These are phyloP conservation scores for Perca flavescens DNA, from an alignment of 2,113 vertebrate genomes.

Conservation along the genomic window DNA sequence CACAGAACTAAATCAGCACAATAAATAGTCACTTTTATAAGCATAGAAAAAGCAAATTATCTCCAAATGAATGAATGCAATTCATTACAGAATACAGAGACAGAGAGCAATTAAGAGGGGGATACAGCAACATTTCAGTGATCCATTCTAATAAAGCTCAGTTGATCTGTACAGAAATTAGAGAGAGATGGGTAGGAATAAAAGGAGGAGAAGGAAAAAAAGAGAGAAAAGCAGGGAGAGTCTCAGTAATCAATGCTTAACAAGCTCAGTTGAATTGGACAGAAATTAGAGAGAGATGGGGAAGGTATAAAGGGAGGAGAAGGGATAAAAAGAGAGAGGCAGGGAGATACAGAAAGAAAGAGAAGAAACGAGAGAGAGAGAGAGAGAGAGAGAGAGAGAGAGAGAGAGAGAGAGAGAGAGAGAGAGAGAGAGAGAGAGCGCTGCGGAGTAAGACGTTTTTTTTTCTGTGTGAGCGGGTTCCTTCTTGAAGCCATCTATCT, in stretches of 20 bases:
- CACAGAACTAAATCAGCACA: neutral
- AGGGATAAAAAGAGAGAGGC: neutral
- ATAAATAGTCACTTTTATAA: neutral
- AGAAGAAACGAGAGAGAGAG: neutral
- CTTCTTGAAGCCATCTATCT: neutral
- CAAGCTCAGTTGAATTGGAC: too few species aligned
- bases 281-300: too few species aligned
- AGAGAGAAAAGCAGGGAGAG: neutral
- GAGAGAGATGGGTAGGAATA: neutral
- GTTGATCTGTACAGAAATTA: slow-evolving; percentile 9
- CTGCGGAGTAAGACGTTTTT: slow-evolving; percentile 9
- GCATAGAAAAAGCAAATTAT: neutral
- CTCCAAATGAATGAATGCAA: neutral
- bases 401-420: neutral
- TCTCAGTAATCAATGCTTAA: too few species aligned
- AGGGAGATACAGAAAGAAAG: neutral
- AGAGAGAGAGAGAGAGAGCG: neutral
- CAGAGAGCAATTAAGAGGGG: neutral
- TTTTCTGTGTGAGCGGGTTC: neutral
- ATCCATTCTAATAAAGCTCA: slow-evolving; percentile 27
- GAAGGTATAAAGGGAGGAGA: too few species aligned
- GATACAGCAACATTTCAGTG: neutral
- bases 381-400: neutral
- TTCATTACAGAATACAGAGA: neutral
- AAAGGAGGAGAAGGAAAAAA: neutral